Conservation (phyloP, 2,797 vertebrate genomes). For the Limnodromus scolopaceus region DNA sequence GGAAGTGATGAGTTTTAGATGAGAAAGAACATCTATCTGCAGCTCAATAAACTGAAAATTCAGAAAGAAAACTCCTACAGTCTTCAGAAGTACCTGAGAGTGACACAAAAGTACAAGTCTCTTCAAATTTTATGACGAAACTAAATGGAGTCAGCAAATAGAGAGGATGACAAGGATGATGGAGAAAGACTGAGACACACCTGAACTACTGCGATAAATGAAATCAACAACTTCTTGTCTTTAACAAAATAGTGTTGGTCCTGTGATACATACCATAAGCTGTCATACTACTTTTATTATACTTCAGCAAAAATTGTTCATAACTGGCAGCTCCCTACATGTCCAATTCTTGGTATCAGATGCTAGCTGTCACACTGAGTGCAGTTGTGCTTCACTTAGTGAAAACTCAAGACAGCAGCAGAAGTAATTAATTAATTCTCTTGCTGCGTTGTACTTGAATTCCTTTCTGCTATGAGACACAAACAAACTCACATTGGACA, state of each 20-base stretch:
- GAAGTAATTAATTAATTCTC: background rate
- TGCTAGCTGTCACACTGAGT: background rate
- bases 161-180: background rate
- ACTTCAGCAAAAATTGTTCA: constrained; percentile 23
- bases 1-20: constrained; percentile 56
- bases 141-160: constrained; percentile 29
- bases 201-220: constrained; percentile 29
- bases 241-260: background rate
- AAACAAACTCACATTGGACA: rapidly evolving
- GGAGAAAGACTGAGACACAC: background rate
- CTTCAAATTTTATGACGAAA: constrained; percentile 52
- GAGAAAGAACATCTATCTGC: constrained; percentile 51
- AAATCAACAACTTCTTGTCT: constrained; percentile 14
- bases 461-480: background rate
- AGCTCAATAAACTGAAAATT: constrained; percentile 60
- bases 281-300: background rate
- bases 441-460: background rate
- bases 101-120: constrained; percentile 30
- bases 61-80: constrained; percentile 35
- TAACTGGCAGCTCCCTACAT: constrained; percentile 12
- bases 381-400: background rate
- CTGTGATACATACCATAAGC: background rate
- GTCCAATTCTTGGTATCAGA: background rate
- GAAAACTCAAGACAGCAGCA: background rate
- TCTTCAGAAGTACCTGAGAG: constrained; percentile 6